Evolutionary conservation across 1,140 invertebrate genomes (phyloP).

Genomic region (Drosophila sulfurigaster): DNA sequence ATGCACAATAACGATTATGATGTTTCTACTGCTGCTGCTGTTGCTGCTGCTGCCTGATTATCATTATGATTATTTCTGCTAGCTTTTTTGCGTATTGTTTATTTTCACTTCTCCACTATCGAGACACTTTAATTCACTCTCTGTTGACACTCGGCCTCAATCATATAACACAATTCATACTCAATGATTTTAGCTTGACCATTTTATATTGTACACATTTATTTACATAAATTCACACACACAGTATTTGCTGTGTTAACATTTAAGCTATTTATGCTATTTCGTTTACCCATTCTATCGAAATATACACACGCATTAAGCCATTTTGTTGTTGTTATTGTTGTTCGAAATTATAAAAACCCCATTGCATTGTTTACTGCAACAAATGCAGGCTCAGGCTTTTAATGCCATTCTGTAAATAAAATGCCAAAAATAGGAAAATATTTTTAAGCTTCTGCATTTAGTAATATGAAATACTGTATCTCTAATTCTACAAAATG

Average conservation of each 20-base stretch:
- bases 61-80: conserved; percentile 65
- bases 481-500: no score
- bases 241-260: background rate
- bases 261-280: conserved; percentile 24
- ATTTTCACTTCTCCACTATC: conserved; percentile 45
- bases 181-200: conserved; percentile 13
- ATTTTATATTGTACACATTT: conserved; percentile 3
- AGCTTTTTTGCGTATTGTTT: conserved; percentile 59
- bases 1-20: conserved; percentile 71
- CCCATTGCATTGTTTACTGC: background rate
- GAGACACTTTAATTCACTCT: conserved; percentile 21
- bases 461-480: background rate
- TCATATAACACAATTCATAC: background rate
- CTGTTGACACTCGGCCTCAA: conserved; percentile 28
- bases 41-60: conserved; percentile 63
- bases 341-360: background rate
- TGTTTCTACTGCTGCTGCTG: conserved; percentile 44
- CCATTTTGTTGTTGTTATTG: background rate
- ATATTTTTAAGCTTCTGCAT: conserved; percentile 1
- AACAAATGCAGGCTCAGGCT: background rate
- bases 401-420: background rate
- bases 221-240: conserved; percentile 10
- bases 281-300: background rate
- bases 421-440: background rate
- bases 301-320: background rate